Conservation (phyloP, 2,113 vertebrate genomes). For the Pica pica region DNA sequence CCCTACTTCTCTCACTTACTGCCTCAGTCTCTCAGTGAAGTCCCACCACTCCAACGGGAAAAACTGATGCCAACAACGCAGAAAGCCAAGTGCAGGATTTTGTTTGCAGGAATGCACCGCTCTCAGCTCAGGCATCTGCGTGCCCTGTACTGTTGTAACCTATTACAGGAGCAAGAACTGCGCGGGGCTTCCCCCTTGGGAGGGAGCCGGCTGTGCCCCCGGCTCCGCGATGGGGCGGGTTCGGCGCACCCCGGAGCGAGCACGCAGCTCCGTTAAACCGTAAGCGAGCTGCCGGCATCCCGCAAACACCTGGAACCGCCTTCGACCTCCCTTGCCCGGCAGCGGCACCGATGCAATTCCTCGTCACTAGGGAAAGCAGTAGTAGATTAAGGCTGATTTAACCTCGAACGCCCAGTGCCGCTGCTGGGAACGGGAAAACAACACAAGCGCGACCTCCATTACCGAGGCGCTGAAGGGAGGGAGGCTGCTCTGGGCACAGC, state of each 20-base stretch:
- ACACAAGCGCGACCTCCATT: neutral
- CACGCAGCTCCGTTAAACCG: neutral
- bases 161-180: neutral
- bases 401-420: neutral
- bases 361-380: neutral
- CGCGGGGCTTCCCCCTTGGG: no score
- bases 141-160: neutral
- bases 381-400: neutral
- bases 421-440: neutral
- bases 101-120: neutral
- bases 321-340: neutral
- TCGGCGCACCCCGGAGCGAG: neutral
- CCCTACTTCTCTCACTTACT: neutral
- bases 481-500: neutral
- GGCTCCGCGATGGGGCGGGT: neutral
- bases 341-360: neutral
- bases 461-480: neutral
- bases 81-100: accelerated
- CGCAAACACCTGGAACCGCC: neutral
- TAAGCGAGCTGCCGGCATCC: neutral
- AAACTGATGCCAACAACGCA: accelerated
- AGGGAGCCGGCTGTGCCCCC: neutral
- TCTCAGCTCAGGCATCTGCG: neutral
- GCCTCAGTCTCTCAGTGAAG: neutral
- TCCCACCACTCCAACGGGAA: neutral